Base-by-base conservation (phyloP, 1,140 invertebrate species). In the Antheraea pernyi region DNA sequence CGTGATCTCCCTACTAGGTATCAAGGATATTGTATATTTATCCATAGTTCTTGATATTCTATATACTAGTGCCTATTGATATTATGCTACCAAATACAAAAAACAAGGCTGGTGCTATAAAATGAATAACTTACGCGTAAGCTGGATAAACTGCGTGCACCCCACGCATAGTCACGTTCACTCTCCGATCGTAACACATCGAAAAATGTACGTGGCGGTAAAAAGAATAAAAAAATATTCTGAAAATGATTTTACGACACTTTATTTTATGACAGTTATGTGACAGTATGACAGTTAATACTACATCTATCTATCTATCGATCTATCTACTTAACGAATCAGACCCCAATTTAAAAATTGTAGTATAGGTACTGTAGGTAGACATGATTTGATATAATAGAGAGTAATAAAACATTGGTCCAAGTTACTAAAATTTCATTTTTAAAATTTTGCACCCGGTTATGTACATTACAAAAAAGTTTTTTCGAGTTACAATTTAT, bases 21-120 rank as follows among this genome's bases (percentile, higher is more conserved):
- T 53, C 46, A 42, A 70, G 66, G 68, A 70, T 66, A 69, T 68
- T 69, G 67, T 42, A 42, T 62, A 59, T 66, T 46, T 69, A 66
- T 69, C 67, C 53, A 62, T 58, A 46, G 8, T 60, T 42, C 66
- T 53, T 65, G 64, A 72, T 72, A 68, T 66, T 62, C 53, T 72
- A 65, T 68, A 68, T 64, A 67, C 70, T 60, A 59, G 66, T 65
- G 22, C 22, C 22, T 30, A 18, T 42, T 48, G 39, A 65, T 65
- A 65, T 65, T 48, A 65, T 37, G 46, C 39, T 19, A 18, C 8
- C 64, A 65, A 42, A 65, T 39, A 65, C 19, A 65, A 65, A 65
- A 46, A 13, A 46, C 39, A 39, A 37, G 46, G 18, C 46, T 65
- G 64, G 46, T 65, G 64, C 61, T 63, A 63, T 63, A 37, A 63